These are phyloP conservation scores for Miltochrista miniata DNA, from an alignment of 2,888 invertebrate genomes.

Conservation along the genomic window DNA sequence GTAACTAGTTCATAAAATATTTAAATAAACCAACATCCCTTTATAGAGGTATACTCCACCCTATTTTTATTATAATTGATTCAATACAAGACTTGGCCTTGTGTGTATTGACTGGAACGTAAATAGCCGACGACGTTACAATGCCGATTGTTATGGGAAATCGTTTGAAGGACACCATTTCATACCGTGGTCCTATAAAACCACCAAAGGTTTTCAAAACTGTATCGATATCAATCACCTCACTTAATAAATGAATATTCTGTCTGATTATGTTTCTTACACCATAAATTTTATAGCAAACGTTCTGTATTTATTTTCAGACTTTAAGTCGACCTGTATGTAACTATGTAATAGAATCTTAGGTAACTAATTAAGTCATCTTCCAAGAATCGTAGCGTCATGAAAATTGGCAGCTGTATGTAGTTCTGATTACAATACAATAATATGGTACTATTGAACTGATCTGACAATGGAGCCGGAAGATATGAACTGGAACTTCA, in stretches of 20 bases:
- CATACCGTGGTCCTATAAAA: conserved; percentile 22
- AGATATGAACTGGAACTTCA: too few relatives aligned
- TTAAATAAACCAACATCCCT: background rate
- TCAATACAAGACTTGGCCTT: conserved; percentile 37
- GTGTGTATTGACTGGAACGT: conserved; percentile 40
- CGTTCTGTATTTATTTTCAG: too few relatives aligned
- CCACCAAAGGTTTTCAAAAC: conserved; percentile 18
- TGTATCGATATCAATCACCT: conserved; percentile 5
- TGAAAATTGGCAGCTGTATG: too few relatives aligned
- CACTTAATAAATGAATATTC: background rate
- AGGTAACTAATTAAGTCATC: too few relatives aligned
- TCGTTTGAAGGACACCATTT: conserved; percentile 23
- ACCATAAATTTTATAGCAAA: too few relatives aligned
- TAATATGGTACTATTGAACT: too few relatives aligned
- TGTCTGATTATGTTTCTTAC: background rate
- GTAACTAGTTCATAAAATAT: background rate
- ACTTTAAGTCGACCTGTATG: too few relatives aligned
- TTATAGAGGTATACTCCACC: conserved; percentile 12
- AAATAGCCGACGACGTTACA: conserved; percentile 37
- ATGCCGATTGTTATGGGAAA: conserved; percentile 38
- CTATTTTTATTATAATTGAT: conserved; percentile 38
- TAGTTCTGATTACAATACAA: too few relatives aligned
- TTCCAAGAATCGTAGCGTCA: too few relatives aligned
- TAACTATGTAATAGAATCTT: too few relatives aligned
- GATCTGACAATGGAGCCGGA: too few relatives aligned